Conservation (phyloP, 2,113 vertebrate species). For the Steatornis caripensis region DNA sequence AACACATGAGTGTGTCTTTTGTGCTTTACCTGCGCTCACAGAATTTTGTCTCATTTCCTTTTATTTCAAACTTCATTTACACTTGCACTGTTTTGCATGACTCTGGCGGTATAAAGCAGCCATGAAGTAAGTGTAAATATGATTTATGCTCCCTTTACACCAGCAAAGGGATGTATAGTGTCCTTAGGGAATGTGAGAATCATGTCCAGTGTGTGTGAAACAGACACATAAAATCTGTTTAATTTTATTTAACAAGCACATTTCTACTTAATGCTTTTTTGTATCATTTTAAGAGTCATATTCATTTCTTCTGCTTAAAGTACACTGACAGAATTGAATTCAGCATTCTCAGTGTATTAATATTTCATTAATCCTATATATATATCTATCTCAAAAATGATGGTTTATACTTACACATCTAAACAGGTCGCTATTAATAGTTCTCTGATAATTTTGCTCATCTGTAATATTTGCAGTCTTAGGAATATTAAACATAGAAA, state of each 20-base stretch:
- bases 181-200: conserved; percentile 38
- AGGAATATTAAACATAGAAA: background rate
- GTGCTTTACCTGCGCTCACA: conserved; percentile 38
- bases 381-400: background rate
- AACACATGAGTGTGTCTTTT: conserved; percentile 60
- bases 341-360: conserved; percentile 16
- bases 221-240: conserved; percentile 44
- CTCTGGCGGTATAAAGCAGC: conserved; percentile 16
- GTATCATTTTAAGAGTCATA: conserved; percentile 62
- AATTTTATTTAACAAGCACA: conserved; percentile 64
- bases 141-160: conserved; percentile 60
- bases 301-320: conserved; percentile 61
- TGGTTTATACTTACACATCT: background rate
- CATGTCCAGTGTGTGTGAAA: background rate
- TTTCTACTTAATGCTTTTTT: conserved; percentile 20
- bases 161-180: conserved; percentile 37
- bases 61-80: conserved; percentile 46
- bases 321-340: conserved; percentile 51
- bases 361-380: conserved; percentile 20
- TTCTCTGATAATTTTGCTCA: background rate
- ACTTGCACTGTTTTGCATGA: background rate
- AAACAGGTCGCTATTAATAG: background rate
- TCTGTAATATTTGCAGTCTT: background rate
- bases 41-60: conserved; percentile 35
- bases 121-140: conserved; percentile 59